phyloP scores from a whole-genome alignment of 2,888 invertebrate genomes.

The Keiferia lycopersicella region DNA sequence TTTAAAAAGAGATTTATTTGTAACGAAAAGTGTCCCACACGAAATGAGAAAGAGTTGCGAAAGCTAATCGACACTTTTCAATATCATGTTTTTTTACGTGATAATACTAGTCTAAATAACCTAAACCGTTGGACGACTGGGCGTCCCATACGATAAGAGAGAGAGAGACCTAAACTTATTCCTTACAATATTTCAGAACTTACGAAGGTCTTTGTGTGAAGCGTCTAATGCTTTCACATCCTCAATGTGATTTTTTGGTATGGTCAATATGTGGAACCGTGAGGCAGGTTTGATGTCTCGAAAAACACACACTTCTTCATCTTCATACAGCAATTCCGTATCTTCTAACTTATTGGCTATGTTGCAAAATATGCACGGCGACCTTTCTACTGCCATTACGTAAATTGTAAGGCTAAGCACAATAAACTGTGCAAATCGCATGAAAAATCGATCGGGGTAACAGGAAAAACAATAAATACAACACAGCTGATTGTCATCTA shows the following conservation, averaged over 20 bases:
- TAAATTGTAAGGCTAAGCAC: constrained; percentile 28
- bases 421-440: constrained; percentile 6
- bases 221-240: constrained; percentile 86
- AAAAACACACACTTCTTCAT: constrained; percentile 89
- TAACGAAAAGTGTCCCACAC: too few relatives aligned
- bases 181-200: constrained; percentile 43
- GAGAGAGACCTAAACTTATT: too few relatives aligned
- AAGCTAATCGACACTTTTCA: too few relatives aligned
- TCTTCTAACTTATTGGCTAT: constrained; percentile 83
- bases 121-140: too few relatives aligned
- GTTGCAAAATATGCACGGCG: constrained; percentile 87
- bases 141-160: too few relatives aligned
- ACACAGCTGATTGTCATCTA: too few relatives aligned
- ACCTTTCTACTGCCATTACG: constrained; percentile 36
- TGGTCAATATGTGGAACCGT: constrained; percentile 88
- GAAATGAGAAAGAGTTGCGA: too few relatives aligned
- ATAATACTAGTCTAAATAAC: not conserved
- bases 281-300: constrained; percentile 92
- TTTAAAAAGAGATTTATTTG: too few relatives aligned
- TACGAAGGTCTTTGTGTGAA: constrained; percentile 86
- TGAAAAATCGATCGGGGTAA: not conserved
- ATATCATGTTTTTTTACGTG: not conserved
- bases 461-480: not conserved
- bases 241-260: constrained; percentile 88
- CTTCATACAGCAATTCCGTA: constrained; percentile 85